Evolutionary conservation across 2,797 vertebrate genomes (phyloP).

Genomic region (Anguilla anguilla): DNA sequence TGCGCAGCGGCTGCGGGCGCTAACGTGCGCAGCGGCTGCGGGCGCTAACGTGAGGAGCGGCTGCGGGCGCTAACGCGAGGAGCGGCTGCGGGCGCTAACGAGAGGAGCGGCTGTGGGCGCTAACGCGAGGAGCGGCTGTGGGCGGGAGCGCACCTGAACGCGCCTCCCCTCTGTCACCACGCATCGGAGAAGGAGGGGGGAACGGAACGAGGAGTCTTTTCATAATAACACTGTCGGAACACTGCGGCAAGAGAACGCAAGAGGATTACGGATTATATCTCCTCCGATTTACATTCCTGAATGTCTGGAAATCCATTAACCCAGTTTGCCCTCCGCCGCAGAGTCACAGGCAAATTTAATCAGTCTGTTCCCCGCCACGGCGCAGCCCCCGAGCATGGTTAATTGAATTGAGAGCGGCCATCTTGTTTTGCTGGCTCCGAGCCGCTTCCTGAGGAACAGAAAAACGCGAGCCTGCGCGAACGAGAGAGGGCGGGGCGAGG

Average conservation of each 20-base stretch:
- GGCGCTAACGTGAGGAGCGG: neutral
- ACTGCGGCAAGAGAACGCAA: constrained; percentile 34
- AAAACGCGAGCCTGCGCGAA: neutral
- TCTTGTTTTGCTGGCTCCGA: constrained; percentile 39
- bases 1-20: neutral
- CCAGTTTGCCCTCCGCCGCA: constrained; percentile 48
- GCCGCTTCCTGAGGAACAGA: neutral
- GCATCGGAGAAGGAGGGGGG: neutral
- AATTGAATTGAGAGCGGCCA: constrained; percentile 52
- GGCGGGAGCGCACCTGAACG: neutral
- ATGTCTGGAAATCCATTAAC: constrained; percentile 71
- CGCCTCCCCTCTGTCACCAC: neutral
- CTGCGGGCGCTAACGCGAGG: too few relatives aligned
- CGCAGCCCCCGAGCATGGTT: constrained; percentile 35
- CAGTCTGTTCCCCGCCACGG: constrained; percentile 31
- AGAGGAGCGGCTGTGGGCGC: too few relatives aligned
- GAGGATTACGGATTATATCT: constrained; percentile 64
- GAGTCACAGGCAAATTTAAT: constrained; percentile 50
- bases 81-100: neutral
- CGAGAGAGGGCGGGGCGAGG: neutral
- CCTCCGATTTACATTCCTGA: constrained; percentile 64
- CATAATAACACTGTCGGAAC: constrained; percentile 43
- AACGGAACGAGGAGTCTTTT: constrained; percentile 18
- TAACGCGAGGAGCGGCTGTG: too few relatives aligned
- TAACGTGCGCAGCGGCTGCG: neutral